Base-by-base conservation (phyloP, 2,888 invertebrate genomes). In the Sthenelais limicola region DNA sequence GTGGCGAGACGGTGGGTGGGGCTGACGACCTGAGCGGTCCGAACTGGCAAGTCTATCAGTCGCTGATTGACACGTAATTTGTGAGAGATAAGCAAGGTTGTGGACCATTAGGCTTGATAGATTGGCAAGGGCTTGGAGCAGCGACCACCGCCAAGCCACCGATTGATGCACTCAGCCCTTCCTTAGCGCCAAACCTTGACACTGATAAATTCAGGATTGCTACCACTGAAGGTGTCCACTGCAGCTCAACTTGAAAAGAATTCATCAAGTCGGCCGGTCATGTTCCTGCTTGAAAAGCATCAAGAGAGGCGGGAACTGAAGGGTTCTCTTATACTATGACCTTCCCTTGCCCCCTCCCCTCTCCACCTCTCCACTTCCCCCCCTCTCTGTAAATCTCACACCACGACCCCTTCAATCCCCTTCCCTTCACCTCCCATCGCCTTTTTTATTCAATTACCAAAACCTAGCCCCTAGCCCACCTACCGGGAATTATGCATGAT, bases 61-160 rank as follows among this genome's bases (percentile, higher is more conserved):
- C 21, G 32, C 49, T 68, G 68, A 68, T 68, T 68, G 68, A 68
- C 68, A 68, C 68, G 68, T 68, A 68, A 68, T 68, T 68, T 68
- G 68, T 68, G 68, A 32, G 49, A 51, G 49, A 33, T 48, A 68
- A 48, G 68, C 68, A 51, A 68, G 68, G 62, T 62, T 62, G 62
- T 62, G 62, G 38, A 38, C 62, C 62, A 62, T 62, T 62, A 62
- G 62, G 62, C 62, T 62, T 62, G 62, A 62, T 62, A 62, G 62
- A 62, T 62, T 62, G 62, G 62, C 62, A 62, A 35, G 62, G 62
- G 62, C 62, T 62, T 43, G 38, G 38, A 24, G 62, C 24, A 12
- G 32, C 12, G 62, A 9, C 58, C 58, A 38, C 32, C 7, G 9
- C 33, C 51, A 38, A 33, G 9, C 32, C 56, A 21, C 54, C 32